Evolutionary conservation across 1,140 invertebrate species (phyloP).

Genomic region (Portunus trituberculatus): DNA sequence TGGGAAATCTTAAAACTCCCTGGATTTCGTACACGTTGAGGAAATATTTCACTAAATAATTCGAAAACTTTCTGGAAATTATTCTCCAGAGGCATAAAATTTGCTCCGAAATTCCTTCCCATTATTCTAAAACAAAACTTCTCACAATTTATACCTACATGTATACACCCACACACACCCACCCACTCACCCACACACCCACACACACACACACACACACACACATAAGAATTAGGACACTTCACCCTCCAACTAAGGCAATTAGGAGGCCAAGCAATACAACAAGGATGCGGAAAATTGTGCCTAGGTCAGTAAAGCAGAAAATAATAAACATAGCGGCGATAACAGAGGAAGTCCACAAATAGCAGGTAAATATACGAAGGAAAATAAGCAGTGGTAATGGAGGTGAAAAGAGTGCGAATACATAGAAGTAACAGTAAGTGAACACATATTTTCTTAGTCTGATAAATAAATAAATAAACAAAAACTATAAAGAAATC

Average conservation of each 20-base stretch:
- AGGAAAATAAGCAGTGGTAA: too few relatives aligned
- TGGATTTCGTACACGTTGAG: background rate
- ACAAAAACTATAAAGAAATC: too few relatives aligned
- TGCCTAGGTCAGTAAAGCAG: too few relatives aligned
- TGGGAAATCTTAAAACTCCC: background rate
- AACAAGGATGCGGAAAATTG: background rate
- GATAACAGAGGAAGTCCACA: too few relatives aligned
- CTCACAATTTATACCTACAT: background rate
- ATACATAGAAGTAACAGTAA: too few relatives aligned
- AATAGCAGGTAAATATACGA: too few relatives aligned
- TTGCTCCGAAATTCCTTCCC: conserved; percentile 7
- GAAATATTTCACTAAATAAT: conserved; percentile 24
- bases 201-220: too few relatives aligned
- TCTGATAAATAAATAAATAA: too few relatives aligned
- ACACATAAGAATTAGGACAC: background rate
- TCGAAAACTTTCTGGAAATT: conserved; percentile 3
- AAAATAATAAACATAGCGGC: too few relatives aligned
- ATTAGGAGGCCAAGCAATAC: background rate
- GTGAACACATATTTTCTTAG: too few relatives aligned
- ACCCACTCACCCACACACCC: too few relatives aligned
- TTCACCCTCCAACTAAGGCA: background rate
- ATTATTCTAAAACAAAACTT: conserved; percentile 16
- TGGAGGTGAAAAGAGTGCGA: too few relatives aligned
- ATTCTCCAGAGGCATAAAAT: conserved; percentile 13
- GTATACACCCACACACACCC: background rate